Evolutionary conservation across 2,888 invertebrate species (phyloP), one percentile per base, ranked within the genome.

Genomic region (Ochropleura plecta): DNA sequence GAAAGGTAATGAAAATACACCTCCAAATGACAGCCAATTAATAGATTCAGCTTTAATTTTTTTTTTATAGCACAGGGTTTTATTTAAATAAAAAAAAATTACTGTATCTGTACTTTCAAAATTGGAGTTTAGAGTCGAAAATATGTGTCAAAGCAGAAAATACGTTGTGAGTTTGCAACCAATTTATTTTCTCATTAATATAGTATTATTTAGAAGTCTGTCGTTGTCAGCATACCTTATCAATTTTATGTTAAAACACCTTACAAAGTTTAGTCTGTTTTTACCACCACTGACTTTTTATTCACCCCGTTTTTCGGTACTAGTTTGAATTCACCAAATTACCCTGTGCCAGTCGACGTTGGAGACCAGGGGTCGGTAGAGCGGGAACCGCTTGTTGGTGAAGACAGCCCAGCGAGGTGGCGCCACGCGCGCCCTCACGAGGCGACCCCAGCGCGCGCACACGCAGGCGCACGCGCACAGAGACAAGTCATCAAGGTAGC

Each of bases 401-500:
- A 98, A 98, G 82, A 97, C 97, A 83, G 97, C 97, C 99, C 99
- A 99, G 91, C 98, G 97, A 64, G 97, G 97, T 72, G 98, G 97
- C 0, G 98, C 97, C 77, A 98, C 97, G 87, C 98, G 98, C 81
- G 98, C 98, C 74, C 98, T 97, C 71, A 99, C 96, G 51, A 99
- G 97, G 60, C 98, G 97, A 83, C 97, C 97, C 99, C 99, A 99
- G 82, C 98, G 97, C 82, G 97, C 97, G 92, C 99, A 99, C 49
- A 99, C 99, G 91, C 98, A 98, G 57, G 98, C 98, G 76, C 98
- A 98, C 90, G 98, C 98, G 97, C 99, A 98, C 88, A 99, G 96
- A 0, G 99, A 99, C 90, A 99, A 97, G 94, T 99, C 99, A 92
- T 99, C 99, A 90, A 99, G 96, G 94, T 98, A 98, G 69, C 98